Conservation (phyloP, 1,140 invertebrate genomes). For the Heterodera schachtii region DNA sequence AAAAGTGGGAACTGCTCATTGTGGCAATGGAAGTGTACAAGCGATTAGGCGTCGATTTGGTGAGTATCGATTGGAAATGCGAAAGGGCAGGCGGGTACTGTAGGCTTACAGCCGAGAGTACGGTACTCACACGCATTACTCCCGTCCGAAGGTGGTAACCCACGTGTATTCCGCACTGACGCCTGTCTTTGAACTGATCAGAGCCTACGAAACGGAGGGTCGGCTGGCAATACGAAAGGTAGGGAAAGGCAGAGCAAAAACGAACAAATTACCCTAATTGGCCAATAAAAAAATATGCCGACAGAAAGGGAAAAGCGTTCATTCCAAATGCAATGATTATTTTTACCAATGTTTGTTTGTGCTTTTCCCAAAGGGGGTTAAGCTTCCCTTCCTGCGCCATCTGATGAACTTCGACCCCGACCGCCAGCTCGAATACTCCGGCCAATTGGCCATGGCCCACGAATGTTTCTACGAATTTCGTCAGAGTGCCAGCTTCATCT, state of each 20-base stretch:
- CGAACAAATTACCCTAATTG: not conserved
- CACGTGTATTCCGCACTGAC: constrained; percentile 38
- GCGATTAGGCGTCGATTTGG: not conserved
- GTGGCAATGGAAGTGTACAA: constrained; percentile 39
- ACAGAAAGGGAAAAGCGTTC: too few relatives aligned
- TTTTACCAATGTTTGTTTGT: too few relatives aligned
- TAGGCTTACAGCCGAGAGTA: too few relatives aligned
- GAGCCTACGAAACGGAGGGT: constrained; percentile 37
- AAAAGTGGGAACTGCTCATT: constrained; percentile 34
- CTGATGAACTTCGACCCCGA: constrained; percentile 38
- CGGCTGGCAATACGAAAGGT: not conserved
- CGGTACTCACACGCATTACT: too few relatives aligned
- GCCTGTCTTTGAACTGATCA: constrained; percentile 35
- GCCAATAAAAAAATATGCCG: too few relatives aligned
- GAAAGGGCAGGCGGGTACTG: too few relatives aligned
- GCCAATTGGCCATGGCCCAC: constrained; percentile 31
- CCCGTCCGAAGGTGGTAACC: constrained; percentile 21
- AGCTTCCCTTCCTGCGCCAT: constrained; percentile 4
- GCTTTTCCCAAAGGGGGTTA: constrained; percentile 2
- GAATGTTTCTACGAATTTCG: constrained; percentile 48
- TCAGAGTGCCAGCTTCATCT: constrained; percentile 48
- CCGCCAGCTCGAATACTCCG: constrained; percentile 31
- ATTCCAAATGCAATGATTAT: too few relatives aligned
- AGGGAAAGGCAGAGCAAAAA: not conserved
- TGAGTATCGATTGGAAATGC: not conserved